phyloP scores from a whole-genome alignment of 2,113 vertebrate genomes.

The Crocuta crocuta region DNA sequence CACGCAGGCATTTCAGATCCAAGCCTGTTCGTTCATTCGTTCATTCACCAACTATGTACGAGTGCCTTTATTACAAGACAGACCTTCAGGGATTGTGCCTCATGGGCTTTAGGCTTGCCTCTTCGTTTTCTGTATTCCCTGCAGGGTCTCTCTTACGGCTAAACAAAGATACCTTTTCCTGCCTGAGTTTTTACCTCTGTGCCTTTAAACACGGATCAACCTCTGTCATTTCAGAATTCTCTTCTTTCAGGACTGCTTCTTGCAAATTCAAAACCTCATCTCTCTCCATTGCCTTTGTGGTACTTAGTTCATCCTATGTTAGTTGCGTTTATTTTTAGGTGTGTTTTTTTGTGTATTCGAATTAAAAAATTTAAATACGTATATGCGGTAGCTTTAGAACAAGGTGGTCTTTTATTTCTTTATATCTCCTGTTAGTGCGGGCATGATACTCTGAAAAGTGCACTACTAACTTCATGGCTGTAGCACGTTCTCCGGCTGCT shows the following conservation, averaged over 20 bases:
- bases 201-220: not conserved
- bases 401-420: not conserved
- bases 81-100: not conserved
- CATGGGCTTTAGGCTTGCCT: not conserved
- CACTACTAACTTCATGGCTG: not conserved
- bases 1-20: not conserved
- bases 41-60: not conserved
- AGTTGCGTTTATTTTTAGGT: not conserved
- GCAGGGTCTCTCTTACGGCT: not conserved
- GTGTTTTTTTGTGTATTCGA: not conserved
- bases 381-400: not conserved
- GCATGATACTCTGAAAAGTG: not conserved
- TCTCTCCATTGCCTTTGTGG: not conserved
- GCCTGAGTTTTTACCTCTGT: not conserved
- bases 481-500: not conserved
- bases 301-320: not conserved
- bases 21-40: not conserved
- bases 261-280: not conserved
- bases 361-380: not conserved
- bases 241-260: conserved; percentile 14
- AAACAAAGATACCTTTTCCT: not conserved
- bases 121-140: not conserved
- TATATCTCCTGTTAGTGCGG: not conserved
- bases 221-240: not conserved
- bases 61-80: not conserved